Evolutionary conservation across 2,797 vertebrate species (phyloP), one percentile per base, ranked within the genome.

Genomic region (Spatula versicolor): DNA sequence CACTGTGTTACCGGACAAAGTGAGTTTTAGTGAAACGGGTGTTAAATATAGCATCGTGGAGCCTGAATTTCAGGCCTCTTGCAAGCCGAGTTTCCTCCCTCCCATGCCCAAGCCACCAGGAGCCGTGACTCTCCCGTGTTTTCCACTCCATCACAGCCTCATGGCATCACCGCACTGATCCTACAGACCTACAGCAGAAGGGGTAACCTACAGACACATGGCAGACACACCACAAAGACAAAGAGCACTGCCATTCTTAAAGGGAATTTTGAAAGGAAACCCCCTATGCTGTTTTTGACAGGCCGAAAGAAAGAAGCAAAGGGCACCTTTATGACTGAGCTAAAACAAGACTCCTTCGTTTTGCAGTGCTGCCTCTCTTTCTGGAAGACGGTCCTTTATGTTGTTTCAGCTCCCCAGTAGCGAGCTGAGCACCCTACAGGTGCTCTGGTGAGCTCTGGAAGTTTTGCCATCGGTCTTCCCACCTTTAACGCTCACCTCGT

Each of bases 111-210:
- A 85, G 60, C 12, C 58, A 66, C 23, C 58, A 62, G 16, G 9
- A 77, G 59, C 83, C 11, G 37, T 23, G 73, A 74, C 17, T 43
- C 22, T 60, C 18, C 55, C 0, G 0, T 68, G 64, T 39, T 28
- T 54, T 43, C 41, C 17, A 31, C 39, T 33, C n/a, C 60, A 45
- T 3, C 25, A 11, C 46, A 71, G n/a, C 39, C 41, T 60, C 46
- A 39, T 46, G 3, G 0, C 3, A 0, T 48, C 60, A 64, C 74
- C 72, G 31, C 21, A 6, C 3, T 4, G 41, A 54, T 28, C 45
- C 64, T 11, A 50, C 37, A 67, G 54, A 63, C 4, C 30, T 41
- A 58, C 22, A 16, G 26, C 48, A 79, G 43, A 13, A 60, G 48
- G 41, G 68, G 22, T 4, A 60, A 45, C 30, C 59, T 8, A 2